Conservation (phyloP, 2,797 vertebrate genomes). For the Pitangus sulphuratus region DNA sequence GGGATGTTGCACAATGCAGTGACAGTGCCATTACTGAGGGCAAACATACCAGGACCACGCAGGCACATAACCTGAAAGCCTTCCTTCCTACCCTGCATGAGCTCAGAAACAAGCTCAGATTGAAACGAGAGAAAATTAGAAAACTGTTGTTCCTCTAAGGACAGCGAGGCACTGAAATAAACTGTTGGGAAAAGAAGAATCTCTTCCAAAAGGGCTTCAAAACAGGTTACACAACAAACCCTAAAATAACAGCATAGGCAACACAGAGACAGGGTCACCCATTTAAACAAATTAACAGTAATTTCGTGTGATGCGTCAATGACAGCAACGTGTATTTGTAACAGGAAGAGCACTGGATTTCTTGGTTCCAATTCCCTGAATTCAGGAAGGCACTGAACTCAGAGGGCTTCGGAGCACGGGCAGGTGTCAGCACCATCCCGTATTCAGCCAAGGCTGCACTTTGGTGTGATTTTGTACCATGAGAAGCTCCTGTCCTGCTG, state of each 20-base stretch:
- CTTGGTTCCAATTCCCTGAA: not conserved
- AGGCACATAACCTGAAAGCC: not conserved
- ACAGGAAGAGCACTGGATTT: not conserved
- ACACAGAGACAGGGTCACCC: not conserved
- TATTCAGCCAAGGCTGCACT: not conserved
- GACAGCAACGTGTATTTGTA: not conserved
- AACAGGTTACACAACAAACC: not conserved
- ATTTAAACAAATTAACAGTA: not conserved
- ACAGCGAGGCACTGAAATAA: not conserved
- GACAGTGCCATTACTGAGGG: fast-evolving
- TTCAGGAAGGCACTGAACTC: not conserved
- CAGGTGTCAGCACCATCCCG: not conserved
- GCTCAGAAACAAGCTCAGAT: not conserved
- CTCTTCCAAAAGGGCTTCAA: not conserved
- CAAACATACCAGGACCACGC: not conserved
- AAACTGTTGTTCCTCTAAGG: not conserved
- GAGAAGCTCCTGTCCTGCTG: fast-evolving
- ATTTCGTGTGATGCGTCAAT: not conserved
- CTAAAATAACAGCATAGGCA: not conserved
- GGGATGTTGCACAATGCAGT: not conserved
- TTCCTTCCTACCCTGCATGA: not conserved
- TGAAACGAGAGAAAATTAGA: not conserved
- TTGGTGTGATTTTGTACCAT: not conserved
- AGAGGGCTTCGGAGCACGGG: not conserved
- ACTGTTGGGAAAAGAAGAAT: not conserved